Evolutionary conservation across 1,140 invertebrate species (phyloP).

Genomic region (Drosophila virilis): DNA sequence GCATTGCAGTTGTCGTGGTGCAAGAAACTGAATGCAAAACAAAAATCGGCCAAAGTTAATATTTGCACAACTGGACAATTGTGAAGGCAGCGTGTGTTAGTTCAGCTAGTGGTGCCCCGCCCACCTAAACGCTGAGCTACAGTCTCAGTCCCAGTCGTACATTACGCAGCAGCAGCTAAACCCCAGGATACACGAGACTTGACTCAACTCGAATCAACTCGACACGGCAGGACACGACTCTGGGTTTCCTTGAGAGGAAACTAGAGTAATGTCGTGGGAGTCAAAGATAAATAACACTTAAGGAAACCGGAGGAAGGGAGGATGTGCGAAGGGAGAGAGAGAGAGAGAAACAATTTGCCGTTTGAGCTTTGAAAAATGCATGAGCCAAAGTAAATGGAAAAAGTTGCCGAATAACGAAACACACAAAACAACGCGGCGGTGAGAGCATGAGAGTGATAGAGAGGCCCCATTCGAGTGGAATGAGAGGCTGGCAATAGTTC

Average conservation of each 20-base stretch:
- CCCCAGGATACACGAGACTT: slow-evolving; percentile 37
- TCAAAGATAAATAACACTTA: slow-evolving; percentile 81
- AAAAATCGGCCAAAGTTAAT: slow-evolving; percentile 68
- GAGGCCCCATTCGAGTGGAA: background rate
- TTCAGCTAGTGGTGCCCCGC: slow-evolving; percentile 5
- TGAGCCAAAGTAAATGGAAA: slow-evolving; percentile 82
- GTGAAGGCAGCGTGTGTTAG: slow-evolving; percentile 30
- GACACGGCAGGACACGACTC: background rate
- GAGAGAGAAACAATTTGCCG: slow-evolving; percentile 77
- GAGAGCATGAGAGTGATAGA: background rate
- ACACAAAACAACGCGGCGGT: slow-evolving; percentile 54
- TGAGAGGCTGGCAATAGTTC: slow-evolving; percentile 57
- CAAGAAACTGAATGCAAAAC: slow-evolving; percentile 35
- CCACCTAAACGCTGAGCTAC: slow-evolving; percentile 4
- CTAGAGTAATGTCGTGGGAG: slow-evolving; percentile 81
- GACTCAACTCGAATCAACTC: slow-evolving; percentile 16
- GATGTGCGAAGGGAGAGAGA: slow-evolving; percentile 6
- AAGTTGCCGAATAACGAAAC: slow-evolving; percentile 72
- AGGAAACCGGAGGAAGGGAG: slow-evolving; percentile 45
- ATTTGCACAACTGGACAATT: slow-evolving; percentile 78
- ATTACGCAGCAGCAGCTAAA: slow-evolving; percentile 61
- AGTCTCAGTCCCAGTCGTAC: slow-evolving; percentile 50
- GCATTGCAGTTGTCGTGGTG: slow-evolving; percentile 30
- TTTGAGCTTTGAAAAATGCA: slow-evolving; percentile 82
- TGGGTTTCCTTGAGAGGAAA: slow-evolving; percentile 49